Base-by-base conservation (phyloP, 2,888 invertebrate genomes). In the Polydrusus cervinus region DNA sequence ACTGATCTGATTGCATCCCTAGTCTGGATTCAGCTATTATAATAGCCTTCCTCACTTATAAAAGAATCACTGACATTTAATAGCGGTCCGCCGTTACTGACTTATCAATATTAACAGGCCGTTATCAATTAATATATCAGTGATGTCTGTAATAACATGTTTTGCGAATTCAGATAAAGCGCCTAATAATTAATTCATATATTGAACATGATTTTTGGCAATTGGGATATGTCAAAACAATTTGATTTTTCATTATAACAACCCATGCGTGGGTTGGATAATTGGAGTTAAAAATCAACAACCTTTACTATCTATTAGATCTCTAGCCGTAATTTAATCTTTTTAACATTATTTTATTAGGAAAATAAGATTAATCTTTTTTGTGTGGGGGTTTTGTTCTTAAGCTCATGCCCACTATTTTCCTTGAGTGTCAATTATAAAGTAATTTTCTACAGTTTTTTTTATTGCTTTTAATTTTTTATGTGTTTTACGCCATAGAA, bases 391-490 rank as follows among this genome's bases (percentile, higher is more conserved):
- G 40, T 25, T 55, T 20, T 40, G 53, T 14, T 67, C 14, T 53
- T 67, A 38, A 38, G 57, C 13, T 14, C 47, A 49, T 69, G 34
- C 69, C 69, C 47, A 69, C 69, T 11, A 25, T 45, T 69, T 69
- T 69, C 69, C 69, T 69, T 69, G 69, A 69, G 8, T 43, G 57
- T 20, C 45, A 55, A 68, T 38, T 55, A 40, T 30, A 40, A 53
- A 40, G 10, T 43, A 16, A 40, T 25, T 68, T 68, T 65, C 18
- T 65, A 49, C 47, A 30, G 1, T n/a, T 61, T 51, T 18, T 51
- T 67, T 67, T 25, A 34, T 67, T 38, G 40, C 53, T 53, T 43
- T 67, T 67, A 53, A 34, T n/a, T 67, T 40, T 65, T 25, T 34
- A 67, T 25, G 7, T 34, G 8, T 18, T 67, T 53, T 18, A 51